These are phyloP conservation scores for Tadarida brasiliensis DNA, from an alignment of 2,797 vertebrate genomes.

Conservation along the genomic window DNA sequence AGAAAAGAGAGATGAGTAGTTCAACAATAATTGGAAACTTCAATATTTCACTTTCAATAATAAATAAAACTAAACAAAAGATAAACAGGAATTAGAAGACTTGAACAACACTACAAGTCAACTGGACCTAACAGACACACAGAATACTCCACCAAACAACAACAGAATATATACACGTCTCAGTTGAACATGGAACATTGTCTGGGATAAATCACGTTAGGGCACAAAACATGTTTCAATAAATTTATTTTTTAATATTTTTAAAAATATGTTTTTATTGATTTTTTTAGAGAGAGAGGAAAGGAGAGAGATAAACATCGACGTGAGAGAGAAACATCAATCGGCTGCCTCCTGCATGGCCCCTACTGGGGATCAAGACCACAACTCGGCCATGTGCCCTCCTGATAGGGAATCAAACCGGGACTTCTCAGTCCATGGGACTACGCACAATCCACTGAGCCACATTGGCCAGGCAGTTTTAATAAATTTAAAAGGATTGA, in stretches of 20 bases:
- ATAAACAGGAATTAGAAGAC: not conserved
- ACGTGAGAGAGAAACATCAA: too few relatives aligned
- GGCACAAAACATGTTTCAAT: not conserved
- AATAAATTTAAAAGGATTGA: not conserved
- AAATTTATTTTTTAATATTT: not conserved
- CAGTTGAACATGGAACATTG: not conserved
- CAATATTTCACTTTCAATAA: not conserved
- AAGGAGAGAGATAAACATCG: too few relatives aligned
- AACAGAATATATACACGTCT: not conserved
- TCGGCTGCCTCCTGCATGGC: too few relatives aligned
- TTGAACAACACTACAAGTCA: not conserved
- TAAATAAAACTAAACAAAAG: not conserved
- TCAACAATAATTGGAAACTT: not conserved
- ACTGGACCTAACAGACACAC: not conserved
- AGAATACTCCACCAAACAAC: not conserved
- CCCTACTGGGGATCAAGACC: too few relatives aligned
- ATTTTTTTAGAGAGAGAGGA: too few relatives aligned
- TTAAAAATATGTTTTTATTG: too few relatives aligned
- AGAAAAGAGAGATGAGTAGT: not conserved
- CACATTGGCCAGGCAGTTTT: not conserved
- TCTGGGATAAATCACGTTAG: not conserved
- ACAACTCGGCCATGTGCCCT: too few relatives aligned
- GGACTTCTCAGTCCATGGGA: too few relatives aligned
- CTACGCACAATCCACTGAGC: too few relatives aligned
- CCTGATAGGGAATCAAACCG: too few relatives aligned